phyloP scores from a whole-genome alignment of 2,797 vertebrate genomes.

The Harpagifer antarcticus region DNA sequence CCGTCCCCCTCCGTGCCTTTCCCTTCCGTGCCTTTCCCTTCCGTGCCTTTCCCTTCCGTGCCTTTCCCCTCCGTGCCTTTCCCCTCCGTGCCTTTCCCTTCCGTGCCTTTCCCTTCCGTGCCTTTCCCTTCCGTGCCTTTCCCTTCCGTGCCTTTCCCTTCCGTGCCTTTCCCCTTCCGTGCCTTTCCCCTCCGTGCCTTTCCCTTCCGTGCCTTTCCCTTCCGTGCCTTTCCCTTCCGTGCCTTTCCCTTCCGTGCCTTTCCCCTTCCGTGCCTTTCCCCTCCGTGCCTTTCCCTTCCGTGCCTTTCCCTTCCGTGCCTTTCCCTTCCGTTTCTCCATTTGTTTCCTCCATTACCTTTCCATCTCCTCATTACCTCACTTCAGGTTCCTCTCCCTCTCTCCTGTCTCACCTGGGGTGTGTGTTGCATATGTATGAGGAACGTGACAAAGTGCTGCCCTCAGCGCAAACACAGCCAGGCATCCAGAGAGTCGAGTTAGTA shows the following conservation, averaged over 20 bases:
- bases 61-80: too few relatives aligned
- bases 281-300: constrained; percentile 34
- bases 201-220: constrained; percentile 23
- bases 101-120: constrained; percentile 14
- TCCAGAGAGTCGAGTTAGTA: constrained; percentile 13
- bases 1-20: constrained; percentile 9
- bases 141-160: constrained; percentile 23
- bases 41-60: constrained; percentile 28
- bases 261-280: constrained; percentile 18
- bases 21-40: constrained; percentile 34
- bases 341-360: constrained; percentile 51
- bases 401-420: constrained; percentile 58
- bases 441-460: constrained; percentile 74
- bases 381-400: constrained; percentile 23
- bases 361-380: constrained; percentile 49
- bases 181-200: constrained; percentile 36
- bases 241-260: constrained; percentile 36
- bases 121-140: constrained; percentile 37
- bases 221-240: constrained; percentile 16
- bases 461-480: constrained; percentile 63
- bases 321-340: constrained; percentile 37
- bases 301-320: constrained; percentile 24
- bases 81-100: constrained; percentile 23
- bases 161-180: constrained; percentile 16
- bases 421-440: constrained; percentile 77